Base-by-base conservation (phyloP, 2,797 vertebrate species). In the Caiman crocodilus region DNA sequence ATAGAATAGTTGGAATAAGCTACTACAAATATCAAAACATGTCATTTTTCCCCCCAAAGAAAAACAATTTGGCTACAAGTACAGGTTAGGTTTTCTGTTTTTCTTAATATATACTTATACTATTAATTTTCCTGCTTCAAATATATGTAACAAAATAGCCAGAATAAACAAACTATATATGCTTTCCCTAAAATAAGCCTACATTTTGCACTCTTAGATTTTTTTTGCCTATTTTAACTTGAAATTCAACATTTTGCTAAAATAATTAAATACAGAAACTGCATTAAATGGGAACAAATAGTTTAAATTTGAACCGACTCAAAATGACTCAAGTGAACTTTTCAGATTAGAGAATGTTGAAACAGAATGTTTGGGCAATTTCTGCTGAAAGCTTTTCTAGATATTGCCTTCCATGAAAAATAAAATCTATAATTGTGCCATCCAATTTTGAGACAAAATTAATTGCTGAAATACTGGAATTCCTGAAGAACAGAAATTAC, bases 361-460 rank as follows among this genome's bases (percentile, higher is more conserved):
- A 71, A 71, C 5, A 17, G 86, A 76, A 64, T 9, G 75, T 1
- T 73, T 21, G 42, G 23, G 12, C 21, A 71, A 35, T 42, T 71
- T 35, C 67, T 50, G 42, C 42, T 50, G 10, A 50, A 50, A 50
- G 42, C 42, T 50, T 50, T 50, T 50, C 42, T 50, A 50, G 9
- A 50, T 50, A 50, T 50, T 50, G 42, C 42, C 42, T 50, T 50
- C 42, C 42, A 50, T 50, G 42, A 50, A n/a, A 16, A 14, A 32
- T 84, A 13, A 8, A 9, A 4, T 3, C 30, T 32, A 0, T 14
- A 23, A 14, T 0, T 11, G 42, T 50, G 63, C 1, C 2, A 76
- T 80, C 57, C 2, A 0, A 50, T 20, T 50, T 0, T 12, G 15
- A 14, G 64, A 57, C 1, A 2, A n/a, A 71, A 55, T 6, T 35